Evolutionary conservation across 2,797 vertebrate species (phyloP), one percentile per base, ranked within the genome.

Genomic region (Gastrophryne carolinensis): DNA sequence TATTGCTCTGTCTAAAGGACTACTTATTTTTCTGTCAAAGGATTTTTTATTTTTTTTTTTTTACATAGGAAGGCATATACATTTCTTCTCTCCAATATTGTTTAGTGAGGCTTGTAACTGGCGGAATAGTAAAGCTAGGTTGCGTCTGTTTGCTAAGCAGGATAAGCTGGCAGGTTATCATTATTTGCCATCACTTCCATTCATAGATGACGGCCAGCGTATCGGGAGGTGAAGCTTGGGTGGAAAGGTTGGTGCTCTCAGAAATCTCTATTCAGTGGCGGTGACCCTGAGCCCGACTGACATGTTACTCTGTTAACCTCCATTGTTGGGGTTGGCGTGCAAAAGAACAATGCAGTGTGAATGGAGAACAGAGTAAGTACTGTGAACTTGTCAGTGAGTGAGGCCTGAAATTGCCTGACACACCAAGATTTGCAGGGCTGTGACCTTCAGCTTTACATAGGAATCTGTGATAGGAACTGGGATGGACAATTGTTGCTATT

Each of bases 221-320:
- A n/a, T n/a, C n/a, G n/a, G n/a, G n/a, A n/a, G n/a, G 49, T 26
- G 56, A 34, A 15, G 29, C 10, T 32, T 54, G 56, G 21, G 23
- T 72, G 32, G 56, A 50, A 60, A 23, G 6, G 2, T 32, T 72
- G 30, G 23, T 63, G 23, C 15, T 56, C 52, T 47, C 29, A 30
- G 37, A 47, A 19, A 30, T 30, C 19, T 66, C 37, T 17, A 54
- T 56, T 56, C 61, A 73, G 26, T 47, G 56, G 27, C 52, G 19
- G 12, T 57, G 30, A 47, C 39, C 72, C 47, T 21, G 27, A 57
- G n/a, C 72, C 61, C 23, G 29, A 54, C 50, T 66, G 52, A 58
- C 47, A 37, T 39, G 21, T 24, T 52, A 7, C 21, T 61, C 11
- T 72, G 39, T 62, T 62, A 50, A 21, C 79, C 73, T 72, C 78